Evolutionary conservation across 2,113 vertebrate genomes (phyloP), one percentile per base, ranked within the genome.

Genomic region (Collichthys lucidus): DNA sequence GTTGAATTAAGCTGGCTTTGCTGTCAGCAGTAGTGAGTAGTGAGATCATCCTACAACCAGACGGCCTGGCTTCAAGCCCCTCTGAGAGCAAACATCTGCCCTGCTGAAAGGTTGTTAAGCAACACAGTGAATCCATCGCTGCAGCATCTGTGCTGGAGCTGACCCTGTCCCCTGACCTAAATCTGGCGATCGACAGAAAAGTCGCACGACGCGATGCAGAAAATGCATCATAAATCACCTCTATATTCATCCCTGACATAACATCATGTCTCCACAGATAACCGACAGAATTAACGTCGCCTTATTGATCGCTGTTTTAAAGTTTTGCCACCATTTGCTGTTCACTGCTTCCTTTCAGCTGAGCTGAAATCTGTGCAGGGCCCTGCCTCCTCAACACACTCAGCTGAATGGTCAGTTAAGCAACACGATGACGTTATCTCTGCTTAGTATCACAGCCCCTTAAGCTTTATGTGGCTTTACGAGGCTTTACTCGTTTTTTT

Each of bases 371-470:
- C 20, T 66, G 81, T 61, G 76, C 79, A 74, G 66, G 63, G 87
- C 80, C 82, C 81, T 49, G 85, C 81, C 77, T 89, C 82, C 69
- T 84, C 77, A 26, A 74, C 81, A 73, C 78, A 57, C 83, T 78
- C 82, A 71, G 83, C 74, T 75, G 76, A 91, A 85, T 57, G 89
- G 89, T 92, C 90, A 91, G 89, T 83, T 86, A 84, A 88, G 88
- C 86, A 89, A 82, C 76, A 86, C 77, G 67, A 91, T 92, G 91
- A 92, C 88, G 87, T 92, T 87, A 93, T 92, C 92, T 90, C 86
- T 82, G 79, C 68, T 89, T 86, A 87, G 84, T 80, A 90, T 91
- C 86, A 70, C 84, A 79, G 70, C 47, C 79, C 68, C 72, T 50
- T 68, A 80, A 86, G 88, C 88, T 83, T 80, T 42, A 68, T 69